phyloP scores from a whole-genome alignment of 2,113 vertebrate species.

The Hippocampus barbouri region DNA sequence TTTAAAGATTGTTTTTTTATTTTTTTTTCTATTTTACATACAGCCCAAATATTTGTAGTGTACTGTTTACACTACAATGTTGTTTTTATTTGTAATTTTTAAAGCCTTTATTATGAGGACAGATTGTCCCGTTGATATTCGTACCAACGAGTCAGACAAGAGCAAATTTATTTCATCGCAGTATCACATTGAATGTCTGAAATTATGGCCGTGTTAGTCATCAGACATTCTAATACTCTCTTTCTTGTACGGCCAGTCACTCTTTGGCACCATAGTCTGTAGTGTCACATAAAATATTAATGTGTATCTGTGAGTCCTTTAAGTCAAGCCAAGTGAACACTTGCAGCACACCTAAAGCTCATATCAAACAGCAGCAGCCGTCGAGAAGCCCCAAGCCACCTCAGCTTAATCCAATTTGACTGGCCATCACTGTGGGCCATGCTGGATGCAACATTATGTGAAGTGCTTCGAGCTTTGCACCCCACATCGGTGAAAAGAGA shows the following conservation, averaged over 20 bases:
- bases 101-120: not conserved
- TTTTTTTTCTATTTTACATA: not conserved
- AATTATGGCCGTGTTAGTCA: slow-evolving; percentile 20
- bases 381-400: slow-evolving; percentile 70
- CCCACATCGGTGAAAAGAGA: slow-evolving; percentile 59
- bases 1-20: no score
- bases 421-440: slow-evolving; percentile 75
- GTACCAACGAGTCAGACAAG: slow-evolving; percentile 16
- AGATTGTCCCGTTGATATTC: not conserved
- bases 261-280: slow-evolving; percentile 46
- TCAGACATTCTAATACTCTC: slow-evolving; percentile 29
- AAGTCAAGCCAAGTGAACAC: slow-evolving; percentile 71
- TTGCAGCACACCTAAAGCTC: slow-evolving; percentile 74
- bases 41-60: not conserved
- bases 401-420: slow-evolving; percentile 78
- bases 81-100: not conserved
- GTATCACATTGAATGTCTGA: slow-evolving; percentile 16
- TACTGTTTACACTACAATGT: not conserved
- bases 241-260: slow-evolving; percentile 49
- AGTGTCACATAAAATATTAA: slow-evolving; percentile 64
- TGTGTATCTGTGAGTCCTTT: slow-evolving; percentile 64
- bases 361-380: slow-evolving; percentile 77
- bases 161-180: slow-evolving; percentile 11
- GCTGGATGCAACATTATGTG: slow-evolving; percentile 70
- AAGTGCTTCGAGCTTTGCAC: slow-evolving; percentile 69